These are phyloP conservation scores for Bugula neritina DNA, from an alignment of 2,888 invertebrate genomes.

Conservation along the genomic window DNA sequence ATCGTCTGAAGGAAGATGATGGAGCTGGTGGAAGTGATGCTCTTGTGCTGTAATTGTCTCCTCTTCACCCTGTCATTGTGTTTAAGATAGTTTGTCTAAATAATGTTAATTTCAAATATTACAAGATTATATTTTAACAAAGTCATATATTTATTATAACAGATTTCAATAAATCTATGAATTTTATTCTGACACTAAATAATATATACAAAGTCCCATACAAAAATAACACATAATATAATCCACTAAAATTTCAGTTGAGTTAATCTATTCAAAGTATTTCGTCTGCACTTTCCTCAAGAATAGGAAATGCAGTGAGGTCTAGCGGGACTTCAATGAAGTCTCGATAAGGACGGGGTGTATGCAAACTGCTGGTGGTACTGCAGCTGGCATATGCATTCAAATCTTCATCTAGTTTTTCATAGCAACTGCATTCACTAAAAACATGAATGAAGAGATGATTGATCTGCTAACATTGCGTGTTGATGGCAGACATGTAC, in stretches of 20 bases:
- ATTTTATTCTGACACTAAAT: too few relatives aligned
- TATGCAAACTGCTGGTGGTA: background rate
- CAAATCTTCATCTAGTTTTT: background rate
- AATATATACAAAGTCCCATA: too few relatives aligned
- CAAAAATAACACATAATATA: too few relatives aligned
- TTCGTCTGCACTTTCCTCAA: conserved; percentile 16
- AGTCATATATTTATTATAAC: too few relatives aligned
- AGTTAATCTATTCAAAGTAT: too few relatives aligned
- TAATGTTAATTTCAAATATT: too few relatives aligned
- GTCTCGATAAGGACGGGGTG: background rate
- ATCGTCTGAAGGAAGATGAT: conserved; percentile 36
- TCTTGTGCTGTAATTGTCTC: conserved; percentile 18
- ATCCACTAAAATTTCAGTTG: too few relatives aligned
- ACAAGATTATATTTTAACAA: too few relatives aligned
- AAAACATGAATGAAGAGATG: background rate
- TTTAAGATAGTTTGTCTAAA: too few relatives aligned
- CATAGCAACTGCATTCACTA: background rate
- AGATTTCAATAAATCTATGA: too few relatives aligned
- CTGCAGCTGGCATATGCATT: background rate
- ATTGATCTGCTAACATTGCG: background rate
- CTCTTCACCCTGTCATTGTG: too few relatives aligned
- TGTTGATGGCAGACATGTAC: too few relatives aligned
- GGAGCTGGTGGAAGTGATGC: background rate
- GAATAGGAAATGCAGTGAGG: background rate
- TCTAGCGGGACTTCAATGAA: background rate